Base-by-base conservation (phyloP, 2,888 invertebrate genomes). In the Rhagonycha lutea region DNA sequence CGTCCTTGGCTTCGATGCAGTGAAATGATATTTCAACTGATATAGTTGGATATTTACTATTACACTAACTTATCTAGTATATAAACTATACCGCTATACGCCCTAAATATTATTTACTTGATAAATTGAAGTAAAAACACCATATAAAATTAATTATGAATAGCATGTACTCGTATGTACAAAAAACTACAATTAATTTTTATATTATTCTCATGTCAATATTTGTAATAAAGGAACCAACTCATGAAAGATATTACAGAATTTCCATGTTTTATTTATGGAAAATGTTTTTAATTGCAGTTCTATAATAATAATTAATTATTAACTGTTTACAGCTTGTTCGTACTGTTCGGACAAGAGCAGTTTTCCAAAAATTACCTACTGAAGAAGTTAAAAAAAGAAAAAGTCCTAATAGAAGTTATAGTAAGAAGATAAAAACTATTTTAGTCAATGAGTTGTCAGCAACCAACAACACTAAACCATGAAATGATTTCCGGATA, bases 1-100 rank as follows among this genome's bases (percentile, higher is more conserved):
- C 83, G 83, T 81, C 84, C 84, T 84, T 84, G 84, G 83, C 82
- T 83, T 81, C 83, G 81, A 83, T 84, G 78, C 78, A 74, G 74
- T 69, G 74, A 69, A 71, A 61, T 70, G 61, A 73, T 73, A 73
- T 71, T 74, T 26, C 28, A 60, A 29, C 14, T 68, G 60, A 47
- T 47, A 68, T 68, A 18, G 18, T 14, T 18, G 32, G 18, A 9
- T 28, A 62, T 67, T 67, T 67, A 63, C 72, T 67, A 68, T 62
- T 62, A 65, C 26, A 47, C 47, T 47, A 18, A 18, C 18, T 26
- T 47, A 47, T 47, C 47, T 47, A 47, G 47, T n/a, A 47, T 47
- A 47, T 47, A n/a, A n/a, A 5, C n/a, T 14, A 14, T 65, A 65
- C 23, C 26, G 26, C 26, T 65, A 65, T 65, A 65, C 63, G 63